These are phyloP conservation scores for Orthonevra nobilis DNA, from an alignment of 2,888 invertebrate species.

Conservation along the genomic window DNA sequence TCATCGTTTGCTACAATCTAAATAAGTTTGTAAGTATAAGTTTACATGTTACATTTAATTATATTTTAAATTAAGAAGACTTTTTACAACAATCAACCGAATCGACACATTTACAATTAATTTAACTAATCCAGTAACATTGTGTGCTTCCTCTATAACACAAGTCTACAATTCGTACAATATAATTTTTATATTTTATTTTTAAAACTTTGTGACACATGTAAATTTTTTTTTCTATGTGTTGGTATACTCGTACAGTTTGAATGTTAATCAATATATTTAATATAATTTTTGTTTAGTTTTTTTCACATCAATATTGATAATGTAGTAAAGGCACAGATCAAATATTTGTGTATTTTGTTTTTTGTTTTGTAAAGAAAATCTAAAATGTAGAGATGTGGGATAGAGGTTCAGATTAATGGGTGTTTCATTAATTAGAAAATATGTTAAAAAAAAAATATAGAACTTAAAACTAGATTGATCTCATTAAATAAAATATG, in stretches of 20 bases:
- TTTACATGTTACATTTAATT: conserved; percentile 28
- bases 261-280: background rate
- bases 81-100: conserved; percentile 47
- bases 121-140: conserved; percentile 27
- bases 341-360: conserved; percentile 29
- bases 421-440: background rate
- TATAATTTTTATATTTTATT: background rate
- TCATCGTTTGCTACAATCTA: conserved; percentile 26
- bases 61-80: conserved; percentile 26
- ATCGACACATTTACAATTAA: conserved; percentile 29
- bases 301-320: conserved; percentile 35
- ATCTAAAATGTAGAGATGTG: conserved; percentile 27
- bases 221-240: background rate
- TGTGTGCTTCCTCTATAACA: conserved; percentile 30
- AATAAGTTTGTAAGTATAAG: conserved; percentile 34
- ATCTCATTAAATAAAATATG: too few relatives aligned
- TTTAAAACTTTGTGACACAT: conserved; percentile 1
- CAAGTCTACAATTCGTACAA: conserved; percentile 27
- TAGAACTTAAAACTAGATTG: background rate
- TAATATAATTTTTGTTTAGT: conserved; percentile 1
- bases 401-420: conserved; percentile 33
- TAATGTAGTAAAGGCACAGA: conserved; percentile 46
- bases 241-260: conserved; percentile 5
- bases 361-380: conserved; percentile 9
- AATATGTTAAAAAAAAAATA: background rate